Conservation (phyloP, 2,888 invertebrate genomes). For the Tetanocera ferruginea region DNA sequence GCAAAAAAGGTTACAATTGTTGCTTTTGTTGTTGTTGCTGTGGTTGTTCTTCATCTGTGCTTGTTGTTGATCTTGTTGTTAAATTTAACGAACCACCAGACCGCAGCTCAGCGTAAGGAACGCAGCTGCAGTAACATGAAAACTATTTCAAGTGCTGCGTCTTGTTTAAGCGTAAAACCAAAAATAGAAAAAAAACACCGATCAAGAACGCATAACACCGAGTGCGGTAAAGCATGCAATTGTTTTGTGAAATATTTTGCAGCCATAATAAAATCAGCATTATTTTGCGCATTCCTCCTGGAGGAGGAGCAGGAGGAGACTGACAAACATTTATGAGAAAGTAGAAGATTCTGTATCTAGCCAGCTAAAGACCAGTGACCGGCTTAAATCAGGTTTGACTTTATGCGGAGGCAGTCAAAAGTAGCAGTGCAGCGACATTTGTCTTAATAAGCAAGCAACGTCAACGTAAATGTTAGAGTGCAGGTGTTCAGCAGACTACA, state of each 20-base stretch:
- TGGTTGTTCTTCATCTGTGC: not conserved
- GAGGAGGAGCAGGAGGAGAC: slow-evolving; percentile 24
- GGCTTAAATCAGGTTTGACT: slow-evolving; percentile 20
- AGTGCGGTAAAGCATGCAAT: slow-evolving; percentile 39
- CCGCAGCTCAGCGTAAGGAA: slow-evolving; percentile 29
- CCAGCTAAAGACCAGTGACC: not conserved
- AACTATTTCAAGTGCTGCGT: slow-evolving; percentile 39
- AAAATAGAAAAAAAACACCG: slow-evolving; percentile 17
- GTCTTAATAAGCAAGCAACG: not conserved
- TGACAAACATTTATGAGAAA: not conserved
- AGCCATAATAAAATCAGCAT: slow-evolving; percentile 11
- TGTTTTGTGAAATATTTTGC: slow-evolving; percentile 38
- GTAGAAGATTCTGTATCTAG: not conserved
- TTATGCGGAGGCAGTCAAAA: slow-evolving; percentile 24
- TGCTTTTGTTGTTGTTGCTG: not conserved
- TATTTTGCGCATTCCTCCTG: not conserved
- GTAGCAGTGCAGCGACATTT: not conserved
- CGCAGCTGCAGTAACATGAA: slow-evolving; percentile 35
- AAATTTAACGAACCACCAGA: slow-evolving; percentile 46
- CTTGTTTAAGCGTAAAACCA: slow-evolving; percentile 42
- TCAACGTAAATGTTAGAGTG: slow-evolving; percentile 40
- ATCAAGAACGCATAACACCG: slow-evolving; percentile 9
- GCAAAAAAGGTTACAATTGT: not conserved
- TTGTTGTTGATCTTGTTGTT: not conserved
- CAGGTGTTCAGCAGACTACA: slow-evolving; percentile 62